phyloP scores from a whole-genome alignment of 2,888 invertebrate genomes.

The Watsonalla cultraria region DNA sequence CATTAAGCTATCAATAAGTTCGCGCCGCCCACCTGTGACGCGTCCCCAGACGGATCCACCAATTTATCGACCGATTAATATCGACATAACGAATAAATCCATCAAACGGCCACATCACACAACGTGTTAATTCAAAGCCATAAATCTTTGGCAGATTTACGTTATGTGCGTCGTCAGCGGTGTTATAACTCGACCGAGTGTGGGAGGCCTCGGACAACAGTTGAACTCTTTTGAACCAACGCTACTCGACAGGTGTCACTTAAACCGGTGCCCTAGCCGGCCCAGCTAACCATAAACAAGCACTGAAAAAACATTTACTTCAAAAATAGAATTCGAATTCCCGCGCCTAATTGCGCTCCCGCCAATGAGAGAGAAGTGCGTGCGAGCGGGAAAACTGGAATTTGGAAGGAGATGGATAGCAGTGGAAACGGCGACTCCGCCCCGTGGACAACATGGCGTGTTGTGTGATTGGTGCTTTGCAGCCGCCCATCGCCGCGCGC shows the following conservation, averaged over 20 bases:
- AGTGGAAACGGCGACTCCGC: constrained; percentile 65
- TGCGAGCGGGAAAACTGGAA: constrained; percentile 49
- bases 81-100: constrained; percentile 63
- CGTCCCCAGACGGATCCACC: constrained; percentile 22
- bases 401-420: constrained; percentile 45
- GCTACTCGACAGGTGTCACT: constrained; percentile 52
- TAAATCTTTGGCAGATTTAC: constrained; percentile 64
- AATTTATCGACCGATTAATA: constrained; percentile 58
- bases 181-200: constrained; percentile 44
- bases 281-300: constrained; percentile 50
- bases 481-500: constrained; percentile 49
- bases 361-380: constrained; percentile 65
- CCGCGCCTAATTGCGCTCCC: constrained; percentile 73
- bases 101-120: constrained; percentile 50
- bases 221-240: neutral
- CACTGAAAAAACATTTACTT: constrained; percentile 74
- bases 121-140: constrained; percentile 61
- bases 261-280: constrained; percentile 39
- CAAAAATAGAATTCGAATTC: constrained; percentile 77
- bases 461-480: constrained; percentile 79
- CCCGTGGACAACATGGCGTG: constrained; percentile 83
- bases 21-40: constrained; percentile 52
- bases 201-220: constrained; percentile 22
- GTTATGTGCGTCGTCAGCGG: constrained; percentile 47
- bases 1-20: constrained; percentile 39